A percentile compares a stretch with the other conserved stretches of the same genome.
Conservation (phyloP, 2,888 invertebrate genomes). For the Lapara coniferarum region DNA sequence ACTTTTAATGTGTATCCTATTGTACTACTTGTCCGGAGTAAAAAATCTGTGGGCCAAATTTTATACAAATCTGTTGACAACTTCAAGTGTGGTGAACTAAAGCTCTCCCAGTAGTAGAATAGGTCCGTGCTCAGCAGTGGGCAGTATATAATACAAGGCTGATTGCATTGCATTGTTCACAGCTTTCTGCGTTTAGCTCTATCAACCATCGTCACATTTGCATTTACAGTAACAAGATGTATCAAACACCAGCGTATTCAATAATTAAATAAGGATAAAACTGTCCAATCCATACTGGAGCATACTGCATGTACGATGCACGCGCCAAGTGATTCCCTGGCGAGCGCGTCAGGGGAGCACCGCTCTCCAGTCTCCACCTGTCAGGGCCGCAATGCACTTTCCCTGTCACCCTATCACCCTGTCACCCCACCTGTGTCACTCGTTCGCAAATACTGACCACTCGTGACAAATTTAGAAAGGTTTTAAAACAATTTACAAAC, state of each 20-base stretch:
- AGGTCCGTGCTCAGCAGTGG: too few relatives aligned
- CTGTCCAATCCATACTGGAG: neutral
- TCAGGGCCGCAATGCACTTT: constrained; percentile 47
- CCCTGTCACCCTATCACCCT: constrained; percentile 43
- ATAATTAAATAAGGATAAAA: neutral
- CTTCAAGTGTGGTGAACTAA: too few relatives aligned
- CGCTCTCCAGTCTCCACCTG: neutral
- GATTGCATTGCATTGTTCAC: neutral
- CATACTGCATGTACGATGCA: neutral
- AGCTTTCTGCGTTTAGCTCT: neutral
- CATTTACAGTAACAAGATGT: too few relatives aligned
- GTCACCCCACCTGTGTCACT: constrained; percentile 41
- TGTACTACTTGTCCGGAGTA: too few relatives aligned
- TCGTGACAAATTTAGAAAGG: constrained; percentile 14
- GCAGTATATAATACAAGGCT: too few relatives aligned
- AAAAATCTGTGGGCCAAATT: too few relatives aligned
- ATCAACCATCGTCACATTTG: too few relatives aligned
- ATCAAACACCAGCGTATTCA: neutral
- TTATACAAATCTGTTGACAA: too few relatives aligned
- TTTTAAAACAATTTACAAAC: constrained; percentile 16
- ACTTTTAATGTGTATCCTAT: too few relatives aligned
- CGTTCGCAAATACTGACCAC: constrained; percentile 16
- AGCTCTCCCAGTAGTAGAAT: too few relatives aligned
- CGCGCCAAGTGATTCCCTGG: neutral
- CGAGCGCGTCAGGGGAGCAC: constrained; percentile 2